Conservation (phyloP, 2,113 vertebrate species). For the Naja naja region DNA sequence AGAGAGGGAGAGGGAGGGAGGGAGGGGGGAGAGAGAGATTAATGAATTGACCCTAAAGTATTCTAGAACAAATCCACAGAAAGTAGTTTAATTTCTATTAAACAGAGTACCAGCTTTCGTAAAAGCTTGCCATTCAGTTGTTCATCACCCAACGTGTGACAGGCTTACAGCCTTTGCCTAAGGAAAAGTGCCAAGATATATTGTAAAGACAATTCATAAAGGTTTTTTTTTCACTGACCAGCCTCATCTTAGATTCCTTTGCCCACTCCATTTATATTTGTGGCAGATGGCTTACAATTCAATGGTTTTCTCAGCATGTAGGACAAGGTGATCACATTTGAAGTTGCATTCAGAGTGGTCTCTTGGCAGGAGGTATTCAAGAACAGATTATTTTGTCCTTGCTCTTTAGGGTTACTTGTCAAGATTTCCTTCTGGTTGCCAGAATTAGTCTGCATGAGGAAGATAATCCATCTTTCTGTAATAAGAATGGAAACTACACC, state of each 20-base stretch:
- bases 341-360: not conserved
- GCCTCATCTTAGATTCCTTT: not conserved
- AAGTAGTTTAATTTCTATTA: not conserved
- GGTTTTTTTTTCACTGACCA: not conserved
- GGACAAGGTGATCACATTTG: constrained; percentile 29
- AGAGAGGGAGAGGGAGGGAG: not conserved
- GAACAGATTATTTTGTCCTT: constrained; percentile 56
- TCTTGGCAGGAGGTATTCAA: constrained; percentile 50
- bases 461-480: constrained; percentile 53
- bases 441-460: constrained; percentile 47
- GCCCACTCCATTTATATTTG: constrained; percentile 1
- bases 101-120: constrained; percentile 5
- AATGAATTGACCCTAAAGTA: not conserved
- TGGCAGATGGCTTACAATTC: constrained; percentile 51
- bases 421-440: constrained; percentile 48
- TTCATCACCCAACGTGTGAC: not conserved
- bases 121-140: not conserved
- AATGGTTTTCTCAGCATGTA: constrained; percentile 34
- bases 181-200: not conserved
- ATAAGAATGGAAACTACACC: constrained; percentile 37
- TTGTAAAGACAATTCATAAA: constrained; percentile 24
- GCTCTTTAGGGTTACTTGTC: constrained; percentile 40
- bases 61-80: not conserved
- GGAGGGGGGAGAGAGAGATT: too few species aligned
- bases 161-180: not conserved